Conservation (phyloP, 2,888 invertebrate species). For the Sesia bembeciformis region DNA sequence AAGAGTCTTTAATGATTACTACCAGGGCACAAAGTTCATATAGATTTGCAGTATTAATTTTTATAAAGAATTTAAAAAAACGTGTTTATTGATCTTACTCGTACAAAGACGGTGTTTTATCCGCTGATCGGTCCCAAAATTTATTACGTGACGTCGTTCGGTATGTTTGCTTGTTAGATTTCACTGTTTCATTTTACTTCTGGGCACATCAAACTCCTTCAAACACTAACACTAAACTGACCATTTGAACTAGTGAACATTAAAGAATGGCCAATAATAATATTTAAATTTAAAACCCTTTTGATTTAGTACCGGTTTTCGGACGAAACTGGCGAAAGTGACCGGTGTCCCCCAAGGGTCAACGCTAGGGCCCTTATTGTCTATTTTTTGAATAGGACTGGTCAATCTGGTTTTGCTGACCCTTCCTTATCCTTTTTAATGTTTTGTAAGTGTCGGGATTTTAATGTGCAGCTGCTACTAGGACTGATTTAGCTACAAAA, state of each 20-base stretch:
- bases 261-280: constrained; percentile 27
- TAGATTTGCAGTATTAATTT: too few species aligned
- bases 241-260: constrained; percentile 25
- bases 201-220: constrained; percentile 15
- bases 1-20: too few species aligned
- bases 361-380: constrained; percentile 49
- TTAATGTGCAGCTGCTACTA: constrained; percentile 46
- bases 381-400: constrained; percentile 58
- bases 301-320: constrained; percentile 49
- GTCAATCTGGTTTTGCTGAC: constrained; percentile 69
- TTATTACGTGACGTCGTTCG: too few species aligned
- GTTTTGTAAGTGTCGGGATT: constrained; percentile 36
- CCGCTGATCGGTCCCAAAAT: too few species aligned
- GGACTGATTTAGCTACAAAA: constrained; percentile 39
- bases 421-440: constrained; percentile 61
- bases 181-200: too few species aligned
- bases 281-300: constrained; percentile 44
- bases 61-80: too few species aligned
- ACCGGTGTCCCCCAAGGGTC: constrained; percentile 67
- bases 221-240: constrained; percentile 49
- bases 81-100: too few species aligned
- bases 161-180: too few species aligned
- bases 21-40: too few species aligned
- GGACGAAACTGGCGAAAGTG: constrained; percentile 41
- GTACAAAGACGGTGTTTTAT: too few species aligned